Evolutionary conservation across 2,888 invertebrate genomes (phyloP).

Genomic region (Operophtera brumata): DNA sequence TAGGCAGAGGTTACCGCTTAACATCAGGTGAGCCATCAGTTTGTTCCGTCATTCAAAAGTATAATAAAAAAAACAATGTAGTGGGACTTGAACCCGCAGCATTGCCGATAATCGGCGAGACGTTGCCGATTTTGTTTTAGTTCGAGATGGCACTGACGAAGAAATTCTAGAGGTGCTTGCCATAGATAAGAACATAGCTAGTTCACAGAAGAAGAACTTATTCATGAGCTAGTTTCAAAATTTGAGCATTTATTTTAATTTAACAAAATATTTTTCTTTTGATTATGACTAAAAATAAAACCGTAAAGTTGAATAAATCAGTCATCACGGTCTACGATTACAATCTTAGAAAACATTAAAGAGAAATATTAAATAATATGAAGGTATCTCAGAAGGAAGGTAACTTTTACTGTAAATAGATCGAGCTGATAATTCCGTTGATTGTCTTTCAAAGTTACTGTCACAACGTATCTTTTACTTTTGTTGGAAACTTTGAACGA

Average conservation of each 20-base stretch:
- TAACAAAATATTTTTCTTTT: background rate
- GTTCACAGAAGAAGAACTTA: too few relatives aligned
- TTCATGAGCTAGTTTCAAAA: too few relatives aligned
- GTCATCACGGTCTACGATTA: slow-evolving; percentile 13
- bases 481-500: slow-evolving; percentile 20
- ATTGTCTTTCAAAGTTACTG: slow-evolving; percentile 28
- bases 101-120: too few relatives aligned
- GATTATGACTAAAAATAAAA: background rate
- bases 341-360: slow-evolving; percentile 14
- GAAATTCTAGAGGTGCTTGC: too few relatives aligned
- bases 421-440: slow-evolving; percentile 26
- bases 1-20: too few relatives aligned
- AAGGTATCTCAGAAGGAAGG: slow-evolving; percentile 9
- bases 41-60: too few relatives aligned
- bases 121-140: too few relatives aligned
- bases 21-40: too few relatives aligned
- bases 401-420: slow-evolving; percentile 22
- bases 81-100: too few relatives aligned
- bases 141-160: too few relatives aligned
- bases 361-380: slow-evolving; percentile 18
- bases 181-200: too few relatives aligned
- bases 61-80: too few relatives aligned
- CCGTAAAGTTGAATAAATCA: background rate
- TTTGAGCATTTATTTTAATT: background rate
- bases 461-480: slow-evolving; percentile 26